These are phyloP conservation scores for Drosophila recens DNA, from an alignment of 2,888 invertebrate species.

Conservation along the genomic window DNA sequence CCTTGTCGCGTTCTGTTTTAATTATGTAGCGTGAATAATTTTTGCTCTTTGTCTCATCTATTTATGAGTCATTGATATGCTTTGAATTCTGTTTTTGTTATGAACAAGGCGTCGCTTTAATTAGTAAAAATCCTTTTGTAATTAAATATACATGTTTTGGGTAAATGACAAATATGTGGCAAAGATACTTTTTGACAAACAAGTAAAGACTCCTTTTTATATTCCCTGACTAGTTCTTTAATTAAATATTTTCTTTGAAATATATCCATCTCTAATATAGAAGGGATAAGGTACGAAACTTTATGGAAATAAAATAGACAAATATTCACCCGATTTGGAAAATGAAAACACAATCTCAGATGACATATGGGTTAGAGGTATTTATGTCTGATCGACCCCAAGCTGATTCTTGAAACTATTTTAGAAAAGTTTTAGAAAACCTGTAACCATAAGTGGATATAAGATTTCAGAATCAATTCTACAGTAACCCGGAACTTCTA, in stretches of 20 bases:
- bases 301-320: too few species aligned
- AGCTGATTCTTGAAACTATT: too few species aligned
- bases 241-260: not conserved
- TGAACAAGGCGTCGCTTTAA: constrained; percentile 29
- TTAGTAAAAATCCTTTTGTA: constrained; percentile 51
- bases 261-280: not conserved
- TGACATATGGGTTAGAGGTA: too few species aligned
- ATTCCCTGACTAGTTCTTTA: not conserved
- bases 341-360: too few species aligned
- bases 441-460: not conserved
- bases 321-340: too few species aligned
- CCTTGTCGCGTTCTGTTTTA: constrained; percentile 74
- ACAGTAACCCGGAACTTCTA: too few species aligned
- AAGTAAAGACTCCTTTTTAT: not conserved
- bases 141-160: constrained; percentile 41
- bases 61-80: constrained; percentile 69
- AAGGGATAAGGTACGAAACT: too few species aligned
- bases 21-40: constrained; percentile 83
- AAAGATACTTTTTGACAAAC: not conserved
- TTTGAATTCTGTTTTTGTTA: constrained; percentile 24
- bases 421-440: too few species aligned
- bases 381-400: too few species aligned
- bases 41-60: constrained; percentile 51
- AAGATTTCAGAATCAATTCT: not conserved
- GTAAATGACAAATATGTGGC: not conserved